phyloP scores from a whole-genome alignment of 2,888 invertebrate genomes.

The Limnephilus auricula region DNA sequence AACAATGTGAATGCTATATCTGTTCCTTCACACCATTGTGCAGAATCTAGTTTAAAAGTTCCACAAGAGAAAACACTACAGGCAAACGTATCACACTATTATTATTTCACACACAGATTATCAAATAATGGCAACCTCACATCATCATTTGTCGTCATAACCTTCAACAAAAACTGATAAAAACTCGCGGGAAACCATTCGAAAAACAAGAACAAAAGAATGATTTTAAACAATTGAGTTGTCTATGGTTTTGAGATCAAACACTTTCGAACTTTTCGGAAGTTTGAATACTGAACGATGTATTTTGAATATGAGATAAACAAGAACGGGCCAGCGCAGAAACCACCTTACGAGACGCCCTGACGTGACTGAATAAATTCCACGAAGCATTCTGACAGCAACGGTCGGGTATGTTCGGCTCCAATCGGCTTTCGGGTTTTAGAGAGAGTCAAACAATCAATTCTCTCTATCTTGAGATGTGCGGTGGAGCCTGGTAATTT shows the following conservation, averaged over 20 bases:
- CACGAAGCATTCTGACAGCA: constrained; percentile 35
- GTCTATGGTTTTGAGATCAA: background rate
- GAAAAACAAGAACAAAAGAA: background rate
- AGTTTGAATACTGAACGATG: constrained; percentile 9
- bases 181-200: background rate
- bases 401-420: constrained; percentile 29
- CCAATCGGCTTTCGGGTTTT: background rate
- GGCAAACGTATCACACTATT: constrained; percentile 13
- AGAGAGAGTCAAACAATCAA: background rate
- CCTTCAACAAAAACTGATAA: constrained; percentile 12
- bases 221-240: background rate
- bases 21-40: constrained; percentile 44
- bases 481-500: background rate
- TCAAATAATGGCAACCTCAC: constrained; percentile 32
- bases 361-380: constrained; percentile 39
- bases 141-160: constrained; percentile 14
- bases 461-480: constrained; percentile 25
- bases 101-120: constrained; percentile 37
- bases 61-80: constrained; percentile 25
- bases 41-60: constrained; percentile 22
- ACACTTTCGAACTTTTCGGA: constrained; percentile 22
- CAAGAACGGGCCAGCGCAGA: background rate
- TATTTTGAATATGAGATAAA: constrained; percentile 23
- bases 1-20: constrained; percentile 30
- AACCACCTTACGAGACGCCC: constrained; percentile 2